Conservation (phyloP, 2,113 vertebrate genomes). For the Numenius arquata region DNA sequence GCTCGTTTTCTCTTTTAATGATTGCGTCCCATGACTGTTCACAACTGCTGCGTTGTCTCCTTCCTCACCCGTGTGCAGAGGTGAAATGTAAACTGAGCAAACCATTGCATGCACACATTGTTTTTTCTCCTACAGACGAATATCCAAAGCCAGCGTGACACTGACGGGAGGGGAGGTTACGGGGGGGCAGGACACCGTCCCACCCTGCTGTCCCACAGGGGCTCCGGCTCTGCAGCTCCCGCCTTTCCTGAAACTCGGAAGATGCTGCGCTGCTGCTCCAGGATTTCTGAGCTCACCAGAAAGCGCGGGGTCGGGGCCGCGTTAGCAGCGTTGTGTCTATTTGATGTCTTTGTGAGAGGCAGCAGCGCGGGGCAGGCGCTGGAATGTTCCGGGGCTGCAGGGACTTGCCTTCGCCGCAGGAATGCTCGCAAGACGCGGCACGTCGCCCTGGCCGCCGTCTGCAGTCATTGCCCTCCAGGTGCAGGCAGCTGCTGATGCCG, state of each 20-base stretch:
- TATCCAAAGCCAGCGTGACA: fast-evolving
- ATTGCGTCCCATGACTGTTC: background rate
- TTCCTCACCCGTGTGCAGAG: background rate
- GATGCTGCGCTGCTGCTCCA: background rate
- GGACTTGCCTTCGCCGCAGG: constrained; percentile 76
- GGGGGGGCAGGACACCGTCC: background rate
- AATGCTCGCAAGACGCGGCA: constrained; percentile 74
- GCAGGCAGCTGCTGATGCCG: constrained; percentile 54
- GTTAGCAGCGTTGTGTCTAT: background rate
- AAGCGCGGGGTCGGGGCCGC: background rate
- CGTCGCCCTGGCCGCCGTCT: constrained; percentile 64
- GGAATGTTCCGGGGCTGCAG: constrained; percentile 72
- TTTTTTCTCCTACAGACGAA: background rate
- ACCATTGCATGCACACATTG: fast-evolving
- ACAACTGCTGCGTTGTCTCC: background rate
- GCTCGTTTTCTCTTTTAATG: background rate
- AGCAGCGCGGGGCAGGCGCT: background rate
- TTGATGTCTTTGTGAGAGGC: background rate
- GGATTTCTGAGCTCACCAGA: background rate
- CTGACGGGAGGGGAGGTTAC: background rate
- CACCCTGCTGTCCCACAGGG: background rate
- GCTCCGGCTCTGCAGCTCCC: background rate
- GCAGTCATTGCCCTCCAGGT: constrained; percentile 43
- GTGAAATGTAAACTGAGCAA: background rate
- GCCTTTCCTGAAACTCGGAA: background rate